Evolutionary conservation across 2,113 vertebrate genomes (phyloP).

Genomic region (Stigmatopora nigra): DNA sequence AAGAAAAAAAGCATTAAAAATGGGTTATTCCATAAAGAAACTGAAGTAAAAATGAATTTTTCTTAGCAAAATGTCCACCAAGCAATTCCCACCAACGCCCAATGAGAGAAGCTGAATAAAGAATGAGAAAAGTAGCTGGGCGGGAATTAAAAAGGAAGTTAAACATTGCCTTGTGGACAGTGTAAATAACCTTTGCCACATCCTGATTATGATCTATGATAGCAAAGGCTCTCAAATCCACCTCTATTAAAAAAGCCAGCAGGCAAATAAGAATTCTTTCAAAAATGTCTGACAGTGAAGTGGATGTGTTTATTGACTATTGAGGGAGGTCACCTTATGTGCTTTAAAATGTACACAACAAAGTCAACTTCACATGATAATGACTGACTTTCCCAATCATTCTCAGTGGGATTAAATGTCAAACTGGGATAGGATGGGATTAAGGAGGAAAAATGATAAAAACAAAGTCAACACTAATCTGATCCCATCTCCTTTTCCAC

Average conservation of each 20-base stretch:
- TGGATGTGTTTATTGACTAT: conserved; percentile 24
- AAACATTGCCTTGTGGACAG: conserved; percentile 46
- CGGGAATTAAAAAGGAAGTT: conserved; percentile 35
- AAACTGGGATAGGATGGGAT: conserved; percentile 45
- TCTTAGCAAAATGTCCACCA: not conserved
- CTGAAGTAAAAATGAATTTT: not conserved
- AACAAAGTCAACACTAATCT: conserved; percentile 12
- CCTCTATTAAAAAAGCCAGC: conserved; percentile 25
- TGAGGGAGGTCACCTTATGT: conserved; percentile 33
- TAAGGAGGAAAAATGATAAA: conserved; percentile 21
- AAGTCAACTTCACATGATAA: conserved; percentile 39
- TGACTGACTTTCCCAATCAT: conserved; percentile 30
- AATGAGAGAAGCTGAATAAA: not conserved
- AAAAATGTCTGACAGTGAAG: conserved; percentile 41
- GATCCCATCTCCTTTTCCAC: not conserved
- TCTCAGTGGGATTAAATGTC: conserved; percentile 48
- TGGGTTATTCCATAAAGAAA: not conserved
- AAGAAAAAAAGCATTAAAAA: not conserved
- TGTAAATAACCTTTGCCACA: conserved; percentile 56
- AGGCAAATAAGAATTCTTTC: conserved; percentile 28
- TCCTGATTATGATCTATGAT: conserved; percentile 63
- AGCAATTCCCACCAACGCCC: not conserved
- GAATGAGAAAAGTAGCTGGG: not conserved
- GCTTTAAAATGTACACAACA: conserved; percentile 17
- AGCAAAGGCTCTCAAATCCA: conserved; percentile 27